Evolutionary conservation across 2,113 vertebrate genomes (phyloP).

Genomic region (Centropus bengalensis): DNA sequence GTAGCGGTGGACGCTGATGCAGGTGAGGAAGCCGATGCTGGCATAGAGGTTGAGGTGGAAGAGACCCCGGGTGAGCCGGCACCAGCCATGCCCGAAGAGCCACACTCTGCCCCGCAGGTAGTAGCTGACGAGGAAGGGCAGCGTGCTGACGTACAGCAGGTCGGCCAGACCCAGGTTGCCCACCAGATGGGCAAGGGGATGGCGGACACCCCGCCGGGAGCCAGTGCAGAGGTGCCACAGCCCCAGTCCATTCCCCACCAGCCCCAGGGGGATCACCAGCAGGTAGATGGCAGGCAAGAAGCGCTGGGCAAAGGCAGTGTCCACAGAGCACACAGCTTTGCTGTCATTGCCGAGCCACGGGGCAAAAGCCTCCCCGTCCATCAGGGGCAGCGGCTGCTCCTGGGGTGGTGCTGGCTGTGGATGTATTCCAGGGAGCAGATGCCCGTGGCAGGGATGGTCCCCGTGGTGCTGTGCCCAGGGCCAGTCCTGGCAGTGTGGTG

Average conservation of each 20-base stretch:
- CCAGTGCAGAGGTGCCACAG: conserved; percentile 54
- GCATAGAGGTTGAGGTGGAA: conserved; percentile 86
- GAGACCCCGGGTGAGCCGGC: conserved; percentile 76
- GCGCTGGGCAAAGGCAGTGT: conserved; percentile 34
- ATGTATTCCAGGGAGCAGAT: fast-evolving
- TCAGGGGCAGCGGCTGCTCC: neutral
- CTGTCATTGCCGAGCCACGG: neutral
- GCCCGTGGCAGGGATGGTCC: neutral
- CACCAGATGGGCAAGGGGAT: conserved; percentile 72
- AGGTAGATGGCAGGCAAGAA: conserved; percentile 77
- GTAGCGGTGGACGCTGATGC: conserved; percentile 86
- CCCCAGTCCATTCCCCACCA: conserved; percentile 74
- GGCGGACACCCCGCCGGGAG: conserved; percentile 46
- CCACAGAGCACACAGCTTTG: neutral
- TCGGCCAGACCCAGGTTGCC: conserved; percentile 81
- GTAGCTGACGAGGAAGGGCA: conserved; percentile 82
- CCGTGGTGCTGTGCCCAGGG: neutral
- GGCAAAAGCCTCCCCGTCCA: neutral
- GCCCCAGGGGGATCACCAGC: conserved; percentile 76
- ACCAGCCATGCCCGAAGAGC: conserved; percentile 79
- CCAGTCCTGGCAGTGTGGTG: too few species aligned
- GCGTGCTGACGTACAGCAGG: conserved; percentile 79
- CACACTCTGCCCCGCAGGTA: conserved; percentile 62
- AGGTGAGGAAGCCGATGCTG: conserved; percentile 86
- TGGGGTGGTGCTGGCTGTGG: fast-evolving